Evolutionary conservation across 64 coral and sea anemone genomes (phyloP), one percentile per base, ranked within the genome.

Genomic region (Anthopleura sola): DNA sequence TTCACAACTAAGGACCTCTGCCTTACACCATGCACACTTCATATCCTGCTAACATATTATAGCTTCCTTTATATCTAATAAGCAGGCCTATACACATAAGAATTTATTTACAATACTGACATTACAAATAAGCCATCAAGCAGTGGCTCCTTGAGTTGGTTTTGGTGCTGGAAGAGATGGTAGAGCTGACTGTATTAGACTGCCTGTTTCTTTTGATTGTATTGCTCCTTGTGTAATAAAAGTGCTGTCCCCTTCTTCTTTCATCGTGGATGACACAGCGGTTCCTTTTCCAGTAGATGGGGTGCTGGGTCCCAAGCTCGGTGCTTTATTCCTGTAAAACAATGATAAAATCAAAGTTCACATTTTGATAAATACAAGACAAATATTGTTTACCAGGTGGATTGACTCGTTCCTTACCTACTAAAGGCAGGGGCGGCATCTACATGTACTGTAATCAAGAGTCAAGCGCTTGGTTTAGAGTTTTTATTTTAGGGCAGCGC

Each of bases 181-280:
- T 26, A 44, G 39, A 36, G 39, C 38, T 46, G 78, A 13, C 0
- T 81, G 33, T 10, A 53, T 17, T 19, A 46, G 26, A 44, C 39
- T n/a, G 19, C 37, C 38, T 53, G 21, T 46, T 46, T 81, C 78
- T 6, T 36, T 53, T 19, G 78, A 5, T 23, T 81, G 26, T 53
- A 83, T 36, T 32, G 34, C 82, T 36, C 82, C 82, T 60, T 56
- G 82, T 60, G 82, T 83, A 37, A 83, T 83, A 57, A 83, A 83
- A 34, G 82, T 83, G 47, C 50, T 83, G 19, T 83, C 50, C 32
- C 16, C 50, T 38, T 83, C 82, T 23, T 39, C 49, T 23, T 44
- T 77, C 37, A 23, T 48, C 2, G 76, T 21, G 0, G 74, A 12
- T 28, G 69, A 79, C 16, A 48, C 66, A 0, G 28, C 66, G 12